Percentiles rank a stretch among this genome's conserved stretches.
These are phyloP conservation scores for Anguilla anguilla DNA, from an alignment of 2,797 vertebrate genomes.

Conservation along the genomic window DNA sequence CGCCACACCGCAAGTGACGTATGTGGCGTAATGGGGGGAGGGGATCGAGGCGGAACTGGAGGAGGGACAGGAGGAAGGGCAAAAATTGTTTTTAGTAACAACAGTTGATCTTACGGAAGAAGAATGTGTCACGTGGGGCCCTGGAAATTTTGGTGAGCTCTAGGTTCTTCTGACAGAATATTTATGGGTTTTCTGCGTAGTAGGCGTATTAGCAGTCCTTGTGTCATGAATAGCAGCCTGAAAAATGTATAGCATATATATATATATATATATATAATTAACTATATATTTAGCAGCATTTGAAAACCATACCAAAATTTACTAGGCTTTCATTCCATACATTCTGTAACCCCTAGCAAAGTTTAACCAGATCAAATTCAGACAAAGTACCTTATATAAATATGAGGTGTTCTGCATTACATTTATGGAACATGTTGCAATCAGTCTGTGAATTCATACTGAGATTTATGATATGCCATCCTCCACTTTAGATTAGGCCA, in stretches of 20 bases:
- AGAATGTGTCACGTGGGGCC: background rate
- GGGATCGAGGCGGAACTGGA: background rate
- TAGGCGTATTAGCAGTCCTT: background rate
- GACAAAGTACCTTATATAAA: too few species aligned
- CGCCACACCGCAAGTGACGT: conserved; percentile 45
- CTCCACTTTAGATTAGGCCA: too few species aligned
- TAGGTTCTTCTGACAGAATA: background rate
- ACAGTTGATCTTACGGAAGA: background rate
- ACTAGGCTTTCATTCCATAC: background rate
- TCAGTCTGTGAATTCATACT: too few species aligned
- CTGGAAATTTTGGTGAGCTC: background rate
- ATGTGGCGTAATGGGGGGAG: background rate
- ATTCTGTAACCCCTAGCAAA: too few species aligned
- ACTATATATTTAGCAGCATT: background rate
- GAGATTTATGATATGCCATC: too few species aligned
- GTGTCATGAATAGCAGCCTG: background rate
- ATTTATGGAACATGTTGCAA: too few species aligned
- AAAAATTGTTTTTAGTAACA: background rate
- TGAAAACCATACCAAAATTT: background rate
- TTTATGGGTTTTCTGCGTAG: background rate
- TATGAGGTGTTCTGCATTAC: too few species aligned
- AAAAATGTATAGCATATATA: too few species aligned
- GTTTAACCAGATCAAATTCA: too few species aligned
- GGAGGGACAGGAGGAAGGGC: background rate
- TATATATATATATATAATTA: too few species aligned